Percentiles rank a stretch among this genome's conserved stretches.
Evolutionary conservation across 2,888 invertebrate species (phyloP).

Genomic region (Amiota minor): DNA sequence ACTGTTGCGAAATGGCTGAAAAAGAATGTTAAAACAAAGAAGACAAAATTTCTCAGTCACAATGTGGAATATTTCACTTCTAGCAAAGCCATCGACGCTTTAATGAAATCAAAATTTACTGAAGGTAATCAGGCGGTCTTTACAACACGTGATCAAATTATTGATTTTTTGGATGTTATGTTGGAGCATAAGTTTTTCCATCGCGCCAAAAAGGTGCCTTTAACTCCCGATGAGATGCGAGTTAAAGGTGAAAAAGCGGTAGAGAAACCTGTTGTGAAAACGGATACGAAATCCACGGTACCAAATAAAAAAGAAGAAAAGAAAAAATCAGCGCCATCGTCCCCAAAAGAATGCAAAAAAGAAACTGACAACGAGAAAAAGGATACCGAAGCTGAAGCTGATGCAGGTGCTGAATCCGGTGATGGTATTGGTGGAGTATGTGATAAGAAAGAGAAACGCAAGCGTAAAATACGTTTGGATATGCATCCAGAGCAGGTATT

Average conservation of each 20-base stretch:
- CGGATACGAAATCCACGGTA: slow-evolving; percentile 36
- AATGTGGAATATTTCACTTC: slow-evolving; percentile 97
- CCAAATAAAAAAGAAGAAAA: slow-evolving; percentile 45
- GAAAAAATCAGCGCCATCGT: slow-evolving; percentile 45
- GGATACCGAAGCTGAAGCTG: slow-evolving; percentile 49
- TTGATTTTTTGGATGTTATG: slow-evolving; percentile 87
- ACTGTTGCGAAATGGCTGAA: slow-evolving; percentile 94
- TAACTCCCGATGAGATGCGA: slow-evolving; percentile 68
- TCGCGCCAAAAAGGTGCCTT: slow-evolving; percentile 89
- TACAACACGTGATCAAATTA: slow-evolving; percentile 84
- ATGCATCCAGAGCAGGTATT: slow-evolving; percentile 97
- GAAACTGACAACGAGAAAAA: slow-evolving; percentile 55
- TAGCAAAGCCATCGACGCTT: slow-evolving; percentile 90
- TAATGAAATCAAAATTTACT: slow-evolving; percentile 93
- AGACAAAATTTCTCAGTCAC: slow-evolving; percentile 96
- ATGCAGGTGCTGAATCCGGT: slow-evolving; percentile 48
- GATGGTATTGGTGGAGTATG: slow-evolving; percentile 21
- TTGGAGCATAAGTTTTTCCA: slow-evolving; percentile 95
- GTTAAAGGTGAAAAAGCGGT: slow-evolving; percentile 45
- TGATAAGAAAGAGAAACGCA: slow-evolving; percentile 77
- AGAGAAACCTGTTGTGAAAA: slow-evolving; percentile 36
- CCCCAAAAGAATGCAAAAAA: slow-evolving; percentile 54
- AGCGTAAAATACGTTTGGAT: slow-evolving; percentile 94
- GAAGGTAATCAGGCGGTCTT: slow-evolving; percentile 84
- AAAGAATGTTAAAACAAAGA: slow-evolving; percentile 93